These are phyloP conservation scores for Augochlora pura DNA, from an alignment of 1,140 invertebrate genomes.

Conservation along the genomic window DNA sequence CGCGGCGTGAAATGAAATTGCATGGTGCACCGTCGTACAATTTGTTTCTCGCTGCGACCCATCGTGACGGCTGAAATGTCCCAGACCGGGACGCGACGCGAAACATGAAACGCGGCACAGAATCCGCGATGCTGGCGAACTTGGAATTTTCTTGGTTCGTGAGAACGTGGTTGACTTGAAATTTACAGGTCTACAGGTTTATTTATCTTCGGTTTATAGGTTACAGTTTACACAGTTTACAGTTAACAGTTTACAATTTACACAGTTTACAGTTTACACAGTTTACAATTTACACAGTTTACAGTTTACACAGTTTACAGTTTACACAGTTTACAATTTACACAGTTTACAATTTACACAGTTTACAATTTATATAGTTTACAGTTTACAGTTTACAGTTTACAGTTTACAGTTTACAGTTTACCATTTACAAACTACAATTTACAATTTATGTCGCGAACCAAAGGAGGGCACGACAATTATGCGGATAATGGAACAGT, in stretches of 20 bases:
- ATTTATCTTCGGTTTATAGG: neutral
- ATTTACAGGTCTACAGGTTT: neutral
- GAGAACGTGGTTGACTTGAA: neutral
- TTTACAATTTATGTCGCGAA: neutral
- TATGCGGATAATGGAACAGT: constrained; percentile 40
- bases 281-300: too few relatives aligned
- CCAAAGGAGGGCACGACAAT: constrained; percentile 24
- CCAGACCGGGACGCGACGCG: too few relatives aligned
- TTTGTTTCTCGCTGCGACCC: too few relatives aligned
- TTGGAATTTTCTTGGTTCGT: constrained; percentile 2
- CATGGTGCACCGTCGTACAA: too few relatives aligned
- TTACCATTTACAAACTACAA: neutral
- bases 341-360: too few relatives aligned
- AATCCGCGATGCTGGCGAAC: neutral
- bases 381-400: too few relatives aligned
- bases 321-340: too few relatives aligned
- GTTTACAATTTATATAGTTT: neutral
- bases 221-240: neutral
- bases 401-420: neutral
- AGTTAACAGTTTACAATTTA: neutral
- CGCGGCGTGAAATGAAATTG: too few relatives aligned
- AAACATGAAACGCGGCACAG: too few relatives aligned
- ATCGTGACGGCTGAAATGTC: too few relatives aligned
- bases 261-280: too few relatives aligned
- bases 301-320: too few relatives aligned